Conservation (phyloP, 2,888 invertebrate species). For the Ophion ventricosus region DNA sequence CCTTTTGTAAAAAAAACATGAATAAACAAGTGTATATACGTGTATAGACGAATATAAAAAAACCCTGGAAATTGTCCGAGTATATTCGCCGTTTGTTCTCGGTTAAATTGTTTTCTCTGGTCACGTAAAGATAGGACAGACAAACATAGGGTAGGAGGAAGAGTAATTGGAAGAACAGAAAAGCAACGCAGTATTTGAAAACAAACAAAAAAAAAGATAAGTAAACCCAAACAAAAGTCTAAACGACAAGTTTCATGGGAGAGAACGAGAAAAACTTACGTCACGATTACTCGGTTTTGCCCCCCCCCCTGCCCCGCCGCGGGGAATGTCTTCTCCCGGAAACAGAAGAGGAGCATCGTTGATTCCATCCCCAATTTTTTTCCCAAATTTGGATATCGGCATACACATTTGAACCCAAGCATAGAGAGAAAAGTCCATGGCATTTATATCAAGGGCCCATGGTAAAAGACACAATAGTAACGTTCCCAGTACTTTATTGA, state of each 20-base stretch:
- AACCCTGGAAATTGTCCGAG: slow-evolving; percentile 35
- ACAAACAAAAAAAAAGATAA: background rate
- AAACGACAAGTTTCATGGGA: background rate
- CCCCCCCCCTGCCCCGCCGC: background rate
- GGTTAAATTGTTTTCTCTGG: slow-evolving; percentile 64
- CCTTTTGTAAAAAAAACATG: slow-evolving; percentile 13
- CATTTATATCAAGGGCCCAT: no score
- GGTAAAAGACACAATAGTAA: no score
- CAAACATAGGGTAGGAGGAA: slow-evolving; percentile 29
- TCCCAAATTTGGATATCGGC: no score
- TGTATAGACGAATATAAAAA: slow-evolving; percentile 21
- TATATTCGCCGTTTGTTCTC: slow-evolving; percentile 57
- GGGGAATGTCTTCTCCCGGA: background rate
- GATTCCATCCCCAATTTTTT: background rate
- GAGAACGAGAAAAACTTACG: slow-evolving; percentile 51
- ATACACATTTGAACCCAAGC: no score
- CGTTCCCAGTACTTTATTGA: no score
- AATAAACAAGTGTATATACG: background rate
- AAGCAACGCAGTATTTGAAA: slow-evolving; percentile 23
- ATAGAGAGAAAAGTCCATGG: no score
- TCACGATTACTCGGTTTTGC: slow-evolving; percentile 47
- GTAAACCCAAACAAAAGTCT: background rate
- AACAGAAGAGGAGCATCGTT: slow-evolving; percentile 16
- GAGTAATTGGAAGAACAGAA: slow-evolving; percentile 61
- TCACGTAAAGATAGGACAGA: slow-evolving; percentile 58